phyloP scores from a whole-genome alignment of 92 coral and sea anemone species.

The Pocillopora meandrina region DNA sequence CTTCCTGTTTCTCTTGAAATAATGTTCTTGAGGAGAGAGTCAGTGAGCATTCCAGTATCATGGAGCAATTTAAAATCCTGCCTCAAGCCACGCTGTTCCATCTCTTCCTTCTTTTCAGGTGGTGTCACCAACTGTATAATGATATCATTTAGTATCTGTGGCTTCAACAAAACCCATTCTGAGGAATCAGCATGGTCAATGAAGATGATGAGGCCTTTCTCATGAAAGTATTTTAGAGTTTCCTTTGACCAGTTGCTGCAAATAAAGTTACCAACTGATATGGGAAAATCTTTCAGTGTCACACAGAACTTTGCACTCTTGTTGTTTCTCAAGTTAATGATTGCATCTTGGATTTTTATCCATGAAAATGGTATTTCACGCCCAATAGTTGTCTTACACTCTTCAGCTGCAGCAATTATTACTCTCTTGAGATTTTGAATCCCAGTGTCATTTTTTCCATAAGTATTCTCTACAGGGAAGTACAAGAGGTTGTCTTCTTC shows the following conservation, averaged over 20 bases:
- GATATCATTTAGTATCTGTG: slow-evolving; percentile 45
- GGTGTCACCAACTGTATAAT: slow-evolving; percentile 43
- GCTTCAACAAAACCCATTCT: slow-evolving; percentile 58
- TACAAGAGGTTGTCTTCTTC: slow-evolving; percentile 33
- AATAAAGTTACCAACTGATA: slow-evolving; percentile 3
- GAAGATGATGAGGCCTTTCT: slow-evolving; percentile 58
- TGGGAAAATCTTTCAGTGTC: slow-evolving; percentile 35
- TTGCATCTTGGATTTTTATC: slow-evolving; percentile 71
- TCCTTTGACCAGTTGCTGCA: slow-evolving; percentile 39
- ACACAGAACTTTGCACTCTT: slow-evolving; percentile 40
- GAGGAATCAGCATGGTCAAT: slow-evolving; percentile 36
- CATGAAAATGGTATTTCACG: slow-evolving; percentile 55
- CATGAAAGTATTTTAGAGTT: slow-evolving; percentile 59
- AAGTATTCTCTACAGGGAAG: slow-evolving; percentile 50
- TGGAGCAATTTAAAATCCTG: slow-evolving; percentile 42
- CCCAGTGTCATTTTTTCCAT: slow-evolving; percentile 36
- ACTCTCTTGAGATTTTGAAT: slow-evolving; percentile 36
- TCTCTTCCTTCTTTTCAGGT: slow-evolving; percentile 3
- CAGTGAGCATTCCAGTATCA: slow-evolving; percentile 52
- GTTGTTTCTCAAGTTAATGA: slow-evolving; percentile 23
- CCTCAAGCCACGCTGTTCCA: slow-evolving; percentile 39
- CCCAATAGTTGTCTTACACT: slow-evolving; percentile 24
- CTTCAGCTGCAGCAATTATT: slow-evolving; percentile 36
- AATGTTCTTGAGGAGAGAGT: slow-evolving; percentile 27
- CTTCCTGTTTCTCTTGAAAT: slow-evolving; percentile 31